These are phyloP conservation scores for Ctenopoma multispine DNA, from an alignment of 2,797 vertebrate genomes.

Conservation along the genomic window DNA sequence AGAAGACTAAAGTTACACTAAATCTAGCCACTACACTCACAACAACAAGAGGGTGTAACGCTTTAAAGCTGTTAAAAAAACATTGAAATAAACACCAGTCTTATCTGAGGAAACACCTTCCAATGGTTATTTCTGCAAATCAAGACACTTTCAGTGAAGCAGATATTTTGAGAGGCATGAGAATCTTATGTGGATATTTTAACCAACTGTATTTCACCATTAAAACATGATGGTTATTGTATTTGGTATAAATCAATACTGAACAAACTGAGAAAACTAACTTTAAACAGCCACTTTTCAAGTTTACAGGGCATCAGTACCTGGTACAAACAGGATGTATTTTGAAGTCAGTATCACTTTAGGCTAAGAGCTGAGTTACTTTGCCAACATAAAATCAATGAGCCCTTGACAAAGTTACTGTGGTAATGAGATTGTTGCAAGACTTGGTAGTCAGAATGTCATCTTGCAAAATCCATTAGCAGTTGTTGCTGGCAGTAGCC, in stretches of 20 bases:
- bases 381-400: constrained; percentile 10
- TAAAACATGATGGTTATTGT: background rate
- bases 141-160: background rate
- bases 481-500: background rate
- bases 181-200: background rate
- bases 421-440: constrained; percentile 4
- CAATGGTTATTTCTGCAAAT: too few relatives aligned
- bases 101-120: background rate
- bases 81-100: background rate
- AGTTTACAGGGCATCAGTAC: background rate
- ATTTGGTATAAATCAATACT: background rate
- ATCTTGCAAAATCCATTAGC: background rate
- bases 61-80: background rate
- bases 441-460: background rate
- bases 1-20: background rate
- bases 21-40: background rate
- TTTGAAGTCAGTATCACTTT: background rate
- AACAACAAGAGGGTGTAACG: background rate
- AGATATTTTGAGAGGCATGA: background rate
- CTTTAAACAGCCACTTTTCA: background rate
- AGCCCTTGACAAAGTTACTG: background rate
- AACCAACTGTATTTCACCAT: background rate
- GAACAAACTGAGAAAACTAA: background rate
- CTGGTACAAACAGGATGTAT: background rate
- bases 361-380: background rate